Percentiles rank a stretch among this genome's conserved stretches.
Conservation (phyloP, 2,113 vertebrate genomes). For the Tamias sibiricus region DNA sequence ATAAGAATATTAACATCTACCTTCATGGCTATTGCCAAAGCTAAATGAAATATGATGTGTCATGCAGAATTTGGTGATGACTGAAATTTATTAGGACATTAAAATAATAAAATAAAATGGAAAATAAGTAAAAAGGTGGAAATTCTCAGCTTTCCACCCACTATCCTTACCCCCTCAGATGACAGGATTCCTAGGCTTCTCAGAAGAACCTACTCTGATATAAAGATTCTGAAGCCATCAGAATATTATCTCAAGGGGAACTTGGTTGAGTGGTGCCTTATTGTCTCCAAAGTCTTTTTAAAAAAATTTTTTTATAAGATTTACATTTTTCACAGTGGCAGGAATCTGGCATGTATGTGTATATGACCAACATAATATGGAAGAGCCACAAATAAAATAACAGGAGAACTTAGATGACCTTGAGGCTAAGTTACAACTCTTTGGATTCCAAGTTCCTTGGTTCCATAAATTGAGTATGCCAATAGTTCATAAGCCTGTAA, state of each 20-base stretch:
- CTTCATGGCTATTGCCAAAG: background rate
- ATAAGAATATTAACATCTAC: background rate
- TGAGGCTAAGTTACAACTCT: background rate
- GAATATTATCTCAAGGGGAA: background rate
- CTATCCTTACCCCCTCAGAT: background rate
- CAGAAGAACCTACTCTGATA: background rate
- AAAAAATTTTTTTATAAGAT: background rate
- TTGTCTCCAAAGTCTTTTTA: background rate
- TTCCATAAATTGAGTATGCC: conserved; percentile 42
- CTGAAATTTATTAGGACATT: background rate
- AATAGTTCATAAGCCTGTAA: conserved; percentile 45
- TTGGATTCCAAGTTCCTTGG: background rate
- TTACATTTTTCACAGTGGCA: background rate
- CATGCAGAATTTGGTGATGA: background rate
- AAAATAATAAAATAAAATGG: background rate
- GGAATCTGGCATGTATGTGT: background rate
- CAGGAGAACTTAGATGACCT: background rate
- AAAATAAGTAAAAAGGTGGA: background rate
- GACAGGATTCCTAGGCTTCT: background rate
- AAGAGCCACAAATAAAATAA: background rate
- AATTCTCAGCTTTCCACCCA: background rate
- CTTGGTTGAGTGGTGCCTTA: background rate
- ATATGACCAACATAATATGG: background rate
- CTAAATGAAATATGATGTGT: background rate
- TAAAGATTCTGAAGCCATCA: background rate